Percentiles rank a stretch among this genome's conserved stretches.
These are phyloP conservation scores for Chaetorhynchus papuensis DNA, from an alignment of 2,113 vertebrate species.

Conservation along the genomic window DNA sequence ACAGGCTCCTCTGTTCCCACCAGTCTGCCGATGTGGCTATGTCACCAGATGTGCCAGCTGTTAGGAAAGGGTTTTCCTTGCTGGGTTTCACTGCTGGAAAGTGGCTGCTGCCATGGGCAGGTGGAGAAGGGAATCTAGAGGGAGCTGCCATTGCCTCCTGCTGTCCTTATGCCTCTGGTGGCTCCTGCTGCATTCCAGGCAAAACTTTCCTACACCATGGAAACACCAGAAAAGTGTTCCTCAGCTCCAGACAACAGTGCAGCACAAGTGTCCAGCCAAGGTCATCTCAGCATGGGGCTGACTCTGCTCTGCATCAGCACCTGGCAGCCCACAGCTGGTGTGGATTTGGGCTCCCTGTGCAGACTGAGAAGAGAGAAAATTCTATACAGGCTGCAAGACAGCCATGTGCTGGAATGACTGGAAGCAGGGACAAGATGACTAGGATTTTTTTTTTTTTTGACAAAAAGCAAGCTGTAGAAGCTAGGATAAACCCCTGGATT, in stretches of 20 bases:
- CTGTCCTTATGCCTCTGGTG: not conserved
- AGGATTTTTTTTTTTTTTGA: not conserved
- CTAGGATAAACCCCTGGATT: not conserved
- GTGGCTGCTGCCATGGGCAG: not conserved
- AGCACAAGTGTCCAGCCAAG: not conserved
- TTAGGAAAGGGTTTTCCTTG: not conserved
- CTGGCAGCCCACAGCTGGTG: not conserved
- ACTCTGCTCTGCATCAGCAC: not conserved
- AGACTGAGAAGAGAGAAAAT: not conserved
- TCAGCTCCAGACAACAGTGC: not conserved
- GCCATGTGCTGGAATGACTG: not conserved
- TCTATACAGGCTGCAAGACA: not conserved
- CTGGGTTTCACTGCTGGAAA: not conserved
- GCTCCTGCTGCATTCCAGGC: not conserved
- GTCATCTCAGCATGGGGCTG: not conserved
- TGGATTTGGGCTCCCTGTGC: not conserved
- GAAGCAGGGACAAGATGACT: not conserved
- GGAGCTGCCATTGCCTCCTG: not conserved
- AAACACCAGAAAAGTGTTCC: not conserved
- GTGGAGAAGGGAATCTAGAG: not conserved
- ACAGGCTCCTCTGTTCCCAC: not conserved
- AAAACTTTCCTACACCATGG: fast-evolving
- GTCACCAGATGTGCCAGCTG: not conserved
- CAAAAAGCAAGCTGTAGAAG: not conserved
- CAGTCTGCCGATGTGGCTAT: not conserved